Evolutionary conservation across 53 echinoderm and acorn worm species (phyloP).

Genomic region (Stichopus horrens): DNA sequence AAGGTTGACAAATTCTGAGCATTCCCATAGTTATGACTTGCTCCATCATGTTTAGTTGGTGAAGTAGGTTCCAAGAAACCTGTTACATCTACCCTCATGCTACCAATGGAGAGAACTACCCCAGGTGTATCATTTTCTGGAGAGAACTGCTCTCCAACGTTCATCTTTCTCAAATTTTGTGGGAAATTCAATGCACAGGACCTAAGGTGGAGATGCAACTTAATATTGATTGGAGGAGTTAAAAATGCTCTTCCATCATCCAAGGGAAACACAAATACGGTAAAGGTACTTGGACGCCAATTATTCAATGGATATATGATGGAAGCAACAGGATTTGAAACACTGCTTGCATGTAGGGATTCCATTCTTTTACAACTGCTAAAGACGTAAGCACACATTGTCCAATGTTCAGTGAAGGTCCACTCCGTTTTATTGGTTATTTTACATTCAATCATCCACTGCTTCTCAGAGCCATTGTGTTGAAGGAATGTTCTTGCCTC

Average conservation of each 20-base stretch:
- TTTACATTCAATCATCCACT: conserved; percentile 51
- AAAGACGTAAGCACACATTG: conserved; percentile 44
- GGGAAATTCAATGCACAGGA: neutral
- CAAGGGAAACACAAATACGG: conserved; percentile 38
- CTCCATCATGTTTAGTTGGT: neutral
- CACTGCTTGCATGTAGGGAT: conserved; percentile 42
- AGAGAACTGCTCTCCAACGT: neutral
- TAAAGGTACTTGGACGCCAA: conserved; percentile 55
- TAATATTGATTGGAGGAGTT: conserved; percentile 51
- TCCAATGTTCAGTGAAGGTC: conserved; percentile 71
- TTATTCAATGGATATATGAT: conserved; percentile 46
- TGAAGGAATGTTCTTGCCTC: neutral
- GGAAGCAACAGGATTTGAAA: neutral
- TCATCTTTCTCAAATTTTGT: neutral
- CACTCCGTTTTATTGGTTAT: conserved; percentile 67
- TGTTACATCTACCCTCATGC: conserved; percentile 9
- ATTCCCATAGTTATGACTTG: neutral
- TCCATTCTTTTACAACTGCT: neutral
- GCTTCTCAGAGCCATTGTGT: conserved; percentile 46
- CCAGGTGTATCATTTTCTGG: neutral
- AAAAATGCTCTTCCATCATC: conserved; percentile 18
- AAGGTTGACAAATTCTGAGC: neutral
- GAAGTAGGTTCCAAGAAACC: neutral
- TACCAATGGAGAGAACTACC: neutral
- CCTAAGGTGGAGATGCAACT: conserved; percentile 57